These are phyloP conservation scores for Tachina fera DNA, from an alignment of 2,888 invertebrate species.

Conservation along the genomic window DNA sequence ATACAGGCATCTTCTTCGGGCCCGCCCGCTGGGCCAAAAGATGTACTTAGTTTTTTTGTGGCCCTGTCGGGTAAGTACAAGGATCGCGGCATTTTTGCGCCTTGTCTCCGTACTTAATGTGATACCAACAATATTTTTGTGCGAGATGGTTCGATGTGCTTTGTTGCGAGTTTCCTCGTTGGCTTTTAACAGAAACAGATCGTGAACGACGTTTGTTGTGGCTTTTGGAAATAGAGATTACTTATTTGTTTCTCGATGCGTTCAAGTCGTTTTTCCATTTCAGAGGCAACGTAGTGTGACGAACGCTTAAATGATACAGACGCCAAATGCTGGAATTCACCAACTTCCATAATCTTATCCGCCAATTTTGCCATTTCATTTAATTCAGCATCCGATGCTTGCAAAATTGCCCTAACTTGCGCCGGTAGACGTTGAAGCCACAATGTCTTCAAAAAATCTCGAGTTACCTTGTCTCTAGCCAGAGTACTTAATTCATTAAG, in stretches of 20 bases:
- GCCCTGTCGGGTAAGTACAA: background rate
- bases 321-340: slow-evolving; percentile 17
- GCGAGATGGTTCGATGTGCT: background rate
- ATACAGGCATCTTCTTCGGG: background rate
- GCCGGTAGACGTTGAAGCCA: slow-evolving; percentile 38
- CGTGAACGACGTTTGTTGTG: too few species aligned
- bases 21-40: slow-evolving; percentile 11
- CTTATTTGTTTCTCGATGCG: too few species aligned
- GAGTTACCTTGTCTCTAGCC: slow-evolving; percentile 47
- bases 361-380: slow-evolving; percentile 13
- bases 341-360: slow-evolving; percentile 1
- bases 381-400: slow-evolving; percentile 18
- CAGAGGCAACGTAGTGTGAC: too few species aligned
- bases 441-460: slow-evolving; percentile 48
- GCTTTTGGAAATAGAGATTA: too few species aligned
- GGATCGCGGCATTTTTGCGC: background rate
- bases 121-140: background rate
- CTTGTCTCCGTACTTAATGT: background rate
- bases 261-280: too few species aligned
- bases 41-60: background rate
- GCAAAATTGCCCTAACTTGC: slow-evolving; percentile 21
- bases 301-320: too few species aligned
- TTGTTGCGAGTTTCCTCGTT: background rate
- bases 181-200: background rate
- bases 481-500: slow-evolving; percentile 60